Percentiles rank a stretch among this genome's conserved stretches.
Evolutionary conservation across 2,888 invertebrate species (phyloP).

Genomic region (Eutolmus rufibarbis): DNA sequence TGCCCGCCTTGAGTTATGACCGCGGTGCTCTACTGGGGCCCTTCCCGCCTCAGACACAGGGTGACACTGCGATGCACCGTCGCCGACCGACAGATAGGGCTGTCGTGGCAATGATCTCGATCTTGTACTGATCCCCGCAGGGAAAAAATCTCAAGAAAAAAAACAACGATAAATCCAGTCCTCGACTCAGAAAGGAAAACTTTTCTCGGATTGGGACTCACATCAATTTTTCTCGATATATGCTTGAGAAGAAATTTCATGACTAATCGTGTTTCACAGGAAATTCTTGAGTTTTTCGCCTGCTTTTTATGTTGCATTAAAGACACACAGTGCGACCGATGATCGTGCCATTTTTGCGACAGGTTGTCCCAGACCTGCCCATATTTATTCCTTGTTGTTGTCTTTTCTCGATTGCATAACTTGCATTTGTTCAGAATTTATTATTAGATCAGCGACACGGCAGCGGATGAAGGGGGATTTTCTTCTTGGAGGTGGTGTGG

Average conservation of each 20-base stretch:
- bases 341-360: not conserved
- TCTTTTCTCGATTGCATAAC: not conserved
- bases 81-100: not conserved
- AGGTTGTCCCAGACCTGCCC: constrained; percentile 15
- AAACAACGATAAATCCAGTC: not conserved
- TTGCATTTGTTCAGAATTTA: not conserved
- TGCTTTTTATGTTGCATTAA: not conserved
- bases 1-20: not conserved
- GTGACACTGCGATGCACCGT: not conserved
- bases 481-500: not conserved
- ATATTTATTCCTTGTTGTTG: not conserved
- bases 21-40: not conserved
- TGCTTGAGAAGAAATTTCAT: not conserved
- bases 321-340: not conserved
- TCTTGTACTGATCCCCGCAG: not conserved
- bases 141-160: not conserved
- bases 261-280: not conserved
- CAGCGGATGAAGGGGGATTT: not conserved
- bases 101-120: not conserved
- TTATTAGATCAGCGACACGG: not conserved
- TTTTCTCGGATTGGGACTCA: not conserved
- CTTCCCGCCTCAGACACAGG: not conserved
- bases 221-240: not conserved
- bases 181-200: not conserved
- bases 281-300: not conserved